Base-by-base conservation (phyloP, 1,140 invertebrate species). In the Tachypleus tridentatus region DNA sequence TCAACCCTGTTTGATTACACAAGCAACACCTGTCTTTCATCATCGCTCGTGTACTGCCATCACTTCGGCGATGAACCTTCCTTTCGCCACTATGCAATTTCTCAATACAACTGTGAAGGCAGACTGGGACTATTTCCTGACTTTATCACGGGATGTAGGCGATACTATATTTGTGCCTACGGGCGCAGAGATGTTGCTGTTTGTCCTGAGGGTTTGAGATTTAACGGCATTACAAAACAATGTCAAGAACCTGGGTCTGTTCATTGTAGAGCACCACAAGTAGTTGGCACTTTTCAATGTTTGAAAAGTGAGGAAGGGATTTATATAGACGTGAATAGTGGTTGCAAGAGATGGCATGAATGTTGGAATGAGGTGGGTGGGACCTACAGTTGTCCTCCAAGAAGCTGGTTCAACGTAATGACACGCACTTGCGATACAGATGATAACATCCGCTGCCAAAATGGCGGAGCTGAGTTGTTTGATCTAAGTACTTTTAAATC, bases 1-100 rank as follows among this genome's bases (percentile, higher is more conserved):
- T 73, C 72, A 5, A 65, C 72, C 5, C 57, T 76, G 11, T 79
- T 77, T 64, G 75, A 79, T 66, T 73, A 63, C 9, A 57, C 64
- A 1, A 63, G 57, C 7, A 62, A 61, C 8, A 65, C 52, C 50
- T 68, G 67, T 29, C 53, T 68, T 0, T 62, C 67, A 5, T 65
- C 67, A 0, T 52, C 63, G 3, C 63, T 65, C 9, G 67, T 68
- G 8, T 2, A 7, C 64, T 3, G 65, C 64, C 47, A 54, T 8
- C 53, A n/a, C 53, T 54, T 8, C 53, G 7, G 7, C 53, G n/a
- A 54, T n/a, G 7, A n/a, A 7, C 7, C 7, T n/a, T 54, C n/a
- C 53, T n/a, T 54, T 54, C 7, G 53, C n/a, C 7, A 54, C 53
- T 8, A 54, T 29, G 29, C 0, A 54, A 54, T 54, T 7, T 7